These are phyloP conservation scores for Phoeniculus purpureus DNA, from an alignment of 2,797 vertebrate species.

Conservation along the genomic window DNA sequence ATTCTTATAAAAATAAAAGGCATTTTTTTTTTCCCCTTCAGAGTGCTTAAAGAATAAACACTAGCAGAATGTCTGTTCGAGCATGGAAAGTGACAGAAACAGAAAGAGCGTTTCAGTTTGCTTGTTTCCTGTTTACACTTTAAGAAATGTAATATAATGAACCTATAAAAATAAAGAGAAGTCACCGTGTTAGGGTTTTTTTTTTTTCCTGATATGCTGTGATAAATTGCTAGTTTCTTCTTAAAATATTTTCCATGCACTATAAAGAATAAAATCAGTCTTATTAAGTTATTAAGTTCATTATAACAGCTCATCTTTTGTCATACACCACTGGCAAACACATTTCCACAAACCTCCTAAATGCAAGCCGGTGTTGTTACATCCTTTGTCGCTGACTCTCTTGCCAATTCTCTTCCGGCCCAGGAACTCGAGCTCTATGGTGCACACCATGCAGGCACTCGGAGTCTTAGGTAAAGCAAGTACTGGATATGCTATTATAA, in stretches of 20 bases:
- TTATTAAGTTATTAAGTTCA: conserved; percentile 62
- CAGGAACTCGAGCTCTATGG: conserved; percentile 54
- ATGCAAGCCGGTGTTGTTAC: conserved; percentile 28
- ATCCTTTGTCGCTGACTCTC: conserved; percentile 33
- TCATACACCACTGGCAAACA: conserved; percentile 61
- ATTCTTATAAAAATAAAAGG: conserved; percentile 83
- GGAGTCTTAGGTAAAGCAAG: conserved; percentile 57
- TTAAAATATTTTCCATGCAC: conserved; percentile 80
- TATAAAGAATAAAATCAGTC: conserved; percentile 79
- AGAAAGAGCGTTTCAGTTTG: conserved; percentile 51
- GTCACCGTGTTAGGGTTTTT: conserved; percentile 72
- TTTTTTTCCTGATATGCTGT: conserved; percentile 78
- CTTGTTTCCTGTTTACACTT: conserved; percentile 71
- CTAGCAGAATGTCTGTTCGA: conserved; percentile 71
- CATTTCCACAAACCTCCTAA: conserved; percentile 71
- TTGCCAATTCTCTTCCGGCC: conserved; percentile 48
- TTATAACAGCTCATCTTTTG: conserved; percentile 70
- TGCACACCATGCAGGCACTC: conserved; percentile 75
- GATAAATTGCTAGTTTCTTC: conserved; percentile 77
- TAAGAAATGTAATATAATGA: conserved; percentile 76
- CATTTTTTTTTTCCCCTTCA: conserved; percentile 72
- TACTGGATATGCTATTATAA: conserved; percentile 68
- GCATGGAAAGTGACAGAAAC: conserved; percentile 73
- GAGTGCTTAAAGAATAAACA: conserved; percentile 77
- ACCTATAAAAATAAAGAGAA: conserved; percentile 82